Percentiles rank a stretch among this genome's conserved stretches.
These are phyloP conservation scores for Megaceryle torquata DNA, from an alignment of 2,113 vertebrate genomes.

Conservation along the genomic window DNA sequence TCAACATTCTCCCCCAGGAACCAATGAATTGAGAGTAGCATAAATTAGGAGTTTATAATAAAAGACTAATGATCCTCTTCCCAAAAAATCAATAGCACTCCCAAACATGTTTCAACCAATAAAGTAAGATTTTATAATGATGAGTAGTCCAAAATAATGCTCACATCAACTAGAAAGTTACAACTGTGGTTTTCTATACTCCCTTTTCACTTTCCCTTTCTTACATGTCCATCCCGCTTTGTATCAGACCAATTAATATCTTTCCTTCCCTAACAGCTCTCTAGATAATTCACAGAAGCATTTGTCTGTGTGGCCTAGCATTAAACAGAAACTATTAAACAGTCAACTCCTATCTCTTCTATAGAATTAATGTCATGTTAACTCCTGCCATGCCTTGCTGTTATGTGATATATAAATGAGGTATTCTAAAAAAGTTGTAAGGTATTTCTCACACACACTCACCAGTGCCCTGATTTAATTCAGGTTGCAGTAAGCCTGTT, in stretches of 20 bases:
- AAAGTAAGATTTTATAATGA: constrained; percentile 25
- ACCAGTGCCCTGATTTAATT: background rate
- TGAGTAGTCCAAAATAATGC: background rate
- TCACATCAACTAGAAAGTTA: constrained; percentile 31
- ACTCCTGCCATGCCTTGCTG: constrained; percentile 27
- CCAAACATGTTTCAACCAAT: constrained; percentile 34
- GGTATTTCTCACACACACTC: background rate
- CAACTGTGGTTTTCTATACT: background rate
- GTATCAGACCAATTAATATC: constrained; percentile 67
- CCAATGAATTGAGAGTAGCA: background rate
- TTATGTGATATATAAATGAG: background rate
- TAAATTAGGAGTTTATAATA: constrained; percentile 50
- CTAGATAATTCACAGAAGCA: constrained; percentile 64
- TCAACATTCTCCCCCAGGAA: background rate
- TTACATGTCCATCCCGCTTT: constrained; percentile 42
- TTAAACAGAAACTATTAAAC: constrained; percentile 71
- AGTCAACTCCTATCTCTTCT: constrained; percentile 52
- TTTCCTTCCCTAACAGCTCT: constrained; percentile 63
- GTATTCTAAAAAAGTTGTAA: background rate
- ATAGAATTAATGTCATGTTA: constrained; percentile 52
- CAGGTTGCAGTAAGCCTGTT: background rate
- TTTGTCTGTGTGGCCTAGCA: constrained; percentile 64
- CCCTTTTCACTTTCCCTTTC: constrained; percentile 43
- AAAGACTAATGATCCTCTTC: constrained; percentile 25
- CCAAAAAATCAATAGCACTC: constrained; percentile 13